These are phyloP conservation scores for Elegia similella DNA, from an alignment of 2,888 invertebrate genomes.

Conservation along the genomic window DNA sequence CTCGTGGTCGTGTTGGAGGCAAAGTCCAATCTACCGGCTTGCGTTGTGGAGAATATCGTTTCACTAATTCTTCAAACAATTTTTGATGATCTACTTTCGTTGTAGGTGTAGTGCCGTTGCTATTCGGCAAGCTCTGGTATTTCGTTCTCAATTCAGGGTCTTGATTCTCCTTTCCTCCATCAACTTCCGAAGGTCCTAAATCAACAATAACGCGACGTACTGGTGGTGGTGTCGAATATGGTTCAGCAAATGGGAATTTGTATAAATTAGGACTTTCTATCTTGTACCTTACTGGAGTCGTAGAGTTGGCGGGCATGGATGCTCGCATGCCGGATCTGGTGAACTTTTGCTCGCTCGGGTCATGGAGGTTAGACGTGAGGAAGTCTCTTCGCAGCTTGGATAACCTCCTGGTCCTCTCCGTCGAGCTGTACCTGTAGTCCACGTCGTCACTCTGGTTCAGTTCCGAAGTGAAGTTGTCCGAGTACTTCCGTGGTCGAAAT, in stretches of 20 bases:
- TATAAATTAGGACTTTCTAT: constrained; percentile 72
- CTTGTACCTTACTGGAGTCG: constrained; percentile 60
- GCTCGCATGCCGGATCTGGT: constrained; percentile 61
- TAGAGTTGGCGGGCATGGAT: constrained; percentile 61
- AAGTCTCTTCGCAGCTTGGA: constrained; percentile 71
- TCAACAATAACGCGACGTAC: constrained; percentile 59
- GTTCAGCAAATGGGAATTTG: constrained; percentile 78
- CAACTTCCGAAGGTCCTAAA: constrained; percentile 50
- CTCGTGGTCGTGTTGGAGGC: constrained; percentile 69
- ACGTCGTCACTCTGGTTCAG: constrained; percentile 70
- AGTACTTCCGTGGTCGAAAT: constrained; percentile 71
- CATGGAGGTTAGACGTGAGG: constrained; percentile 70
- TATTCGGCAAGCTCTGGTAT: constrained; percentile 55
- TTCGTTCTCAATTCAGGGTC: constrained; percentile 49
- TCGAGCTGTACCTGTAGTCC: constrained; percentile 69
- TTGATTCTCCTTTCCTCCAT: constrained; percentile 61
- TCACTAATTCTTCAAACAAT: constrained; percentile 68
- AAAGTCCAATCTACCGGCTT: constrained; percentile 72
- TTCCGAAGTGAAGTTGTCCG: constrained; percentile 73
- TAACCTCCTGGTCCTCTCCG: constrained; percentile 66
- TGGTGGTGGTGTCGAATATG: constrained; percentile 72
- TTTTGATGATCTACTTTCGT: constrained; percentile 68
- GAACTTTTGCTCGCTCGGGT: constrained; percentile 62
- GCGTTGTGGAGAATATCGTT: constrained; percentile 72
- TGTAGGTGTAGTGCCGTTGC: constrained; percentile 34